A percentile compares a stretch with the other conserved stretches of the same genome.
phyloP scores from a whole-genome alignment of 2,888 invertebrate genomes.

The Xanthia icteritia region DNA sequence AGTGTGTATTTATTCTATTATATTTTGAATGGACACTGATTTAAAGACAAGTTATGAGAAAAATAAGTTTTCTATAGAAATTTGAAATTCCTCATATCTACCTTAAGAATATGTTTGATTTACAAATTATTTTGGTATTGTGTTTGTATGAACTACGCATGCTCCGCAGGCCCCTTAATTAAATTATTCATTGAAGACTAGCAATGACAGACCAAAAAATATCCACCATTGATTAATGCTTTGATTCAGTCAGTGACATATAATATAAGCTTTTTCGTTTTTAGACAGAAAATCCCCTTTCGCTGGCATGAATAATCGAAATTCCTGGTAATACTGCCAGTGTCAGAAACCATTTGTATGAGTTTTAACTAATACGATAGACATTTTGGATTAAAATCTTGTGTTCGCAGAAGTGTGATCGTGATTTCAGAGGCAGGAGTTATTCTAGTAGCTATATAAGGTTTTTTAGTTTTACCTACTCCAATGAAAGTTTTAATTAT shows the following conservation, averaged over 20 bases:
- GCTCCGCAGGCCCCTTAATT: no score
- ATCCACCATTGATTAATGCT: background rate
- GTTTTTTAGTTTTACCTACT: background rate
- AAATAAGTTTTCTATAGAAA: no score
- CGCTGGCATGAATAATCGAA: background rate
- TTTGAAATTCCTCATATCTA: no score
- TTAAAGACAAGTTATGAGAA: no score
- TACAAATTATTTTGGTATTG: no score
- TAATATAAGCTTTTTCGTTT: no score
- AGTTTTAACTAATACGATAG: background rate
- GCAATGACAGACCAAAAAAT: background rate
- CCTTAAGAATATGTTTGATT: no score
- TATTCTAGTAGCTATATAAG: background rate
- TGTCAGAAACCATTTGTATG: background rate
- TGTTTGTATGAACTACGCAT: no score
- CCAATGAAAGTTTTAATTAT: background rate
- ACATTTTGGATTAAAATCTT: background rate
- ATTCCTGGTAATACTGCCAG: background rate
- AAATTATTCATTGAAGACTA: background rate
- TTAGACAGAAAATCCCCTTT: background rate
- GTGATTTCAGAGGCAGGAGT: background rate
- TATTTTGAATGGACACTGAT: no score
- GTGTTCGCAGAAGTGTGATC: background rate
- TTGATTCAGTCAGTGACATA: background rate
- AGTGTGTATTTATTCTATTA: no score